Conservation (phyloP, 2,888 invertebrate genomes). For the Euplagia quadripunctaria region DNA sequence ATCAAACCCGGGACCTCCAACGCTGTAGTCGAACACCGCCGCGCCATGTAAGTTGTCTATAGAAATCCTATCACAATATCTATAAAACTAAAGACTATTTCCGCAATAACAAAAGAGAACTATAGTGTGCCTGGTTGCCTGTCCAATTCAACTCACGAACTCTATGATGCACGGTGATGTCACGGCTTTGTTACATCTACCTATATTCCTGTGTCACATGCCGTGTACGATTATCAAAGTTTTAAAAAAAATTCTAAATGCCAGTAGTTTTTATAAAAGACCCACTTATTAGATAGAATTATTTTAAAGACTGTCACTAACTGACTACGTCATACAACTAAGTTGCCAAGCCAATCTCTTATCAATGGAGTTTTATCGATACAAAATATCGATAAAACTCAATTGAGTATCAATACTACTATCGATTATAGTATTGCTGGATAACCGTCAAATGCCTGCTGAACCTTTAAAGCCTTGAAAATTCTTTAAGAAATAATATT, state of each 20-base stretch:
- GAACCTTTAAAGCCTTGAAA: too few species aligned
- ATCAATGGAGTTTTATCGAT: too few species aligned
- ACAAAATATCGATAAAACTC: too few species aligned
- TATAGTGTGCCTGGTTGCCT: conserved; percentile 30
- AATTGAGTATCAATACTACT: too few species aligned
- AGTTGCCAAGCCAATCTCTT: too few species aligned
- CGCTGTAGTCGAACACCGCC: neutral
- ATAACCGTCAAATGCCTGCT: too few species aligned
- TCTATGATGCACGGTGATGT: conserved; percentile 53
- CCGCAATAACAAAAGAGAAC: conserved; percentile 25
- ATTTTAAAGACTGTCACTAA: too few species aligned
- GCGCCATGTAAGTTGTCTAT: neutral
- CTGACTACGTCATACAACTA: too few species aligned
- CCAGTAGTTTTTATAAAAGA: neutral
- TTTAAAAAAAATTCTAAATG: neutral
- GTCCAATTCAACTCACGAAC: conserved; percentile 62
- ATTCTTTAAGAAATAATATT: too few species aligned
- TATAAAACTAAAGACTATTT: conserved; percentile 8
- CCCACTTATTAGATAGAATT: too few species aligned
- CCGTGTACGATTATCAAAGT: neutral
- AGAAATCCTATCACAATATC: neutral
- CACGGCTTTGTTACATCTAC: conserved; percentile 57
- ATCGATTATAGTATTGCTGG: too few species aligned
- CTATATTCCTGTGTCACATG: conserved; percentile 23
- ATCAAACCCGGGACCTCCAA: neutral